Conservation (phyloP, 2,888 invertebrate genomes). For the Diaprepes abbreviatus region DNA sequence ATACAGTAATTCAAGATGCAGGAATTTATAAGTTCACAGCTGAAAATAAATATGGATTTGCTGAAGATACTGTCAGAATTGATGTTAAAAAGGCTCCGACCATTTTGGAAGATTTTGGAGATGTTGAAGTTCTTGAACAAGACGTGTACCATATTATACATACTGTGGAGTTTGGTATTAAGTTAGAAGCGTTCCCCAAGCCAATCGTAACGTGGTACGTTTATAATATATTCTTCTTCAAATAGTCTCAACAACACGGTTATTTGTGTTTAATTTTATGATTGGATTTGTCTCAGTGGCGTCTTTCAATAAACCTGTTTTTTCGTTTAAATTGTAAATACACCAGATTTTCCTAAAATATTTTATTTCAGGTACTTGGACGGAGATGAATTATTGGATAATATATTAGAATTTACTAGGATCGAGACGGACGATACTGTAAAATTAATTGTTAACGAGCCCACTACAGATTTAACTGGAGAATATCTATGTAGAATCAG, state of each 20-base stretch:
- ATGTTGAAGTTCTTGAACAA: slow-evolving; percentile 45
- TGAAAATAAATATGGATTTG: slow-evolving; percentile 38
- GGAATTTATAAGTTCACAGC: slow-evolving; percentile 43
- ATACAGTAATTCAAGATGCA: slow-evolving; percentile 41
- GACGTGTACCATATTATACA: slow-evolving; percentile 49
- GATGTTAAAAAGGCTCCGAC: slow-evolving; percentile 48
- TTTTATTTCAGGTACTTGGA: slow-evolving; percentile 41
- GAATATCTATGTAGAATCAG: slow-evolving; percentile 42
- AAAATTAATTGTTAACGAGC: slow-evolving; percentile 46
- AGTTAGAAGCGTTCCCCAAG: slow-evolving; percentile 43
- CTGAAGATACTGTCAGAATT: slow-evolving; percentile 43
- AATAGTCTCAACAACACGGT: too few species aligned
- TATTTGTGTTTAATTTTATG: too few species aligned
- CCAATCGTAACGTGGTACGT: slow-evolving; percentile 45
- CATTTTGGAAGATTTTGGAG: slow-evolving; percentile 42
- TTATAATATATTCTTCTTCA: too few species aligned
- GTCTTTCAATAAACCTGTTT: too few species aligned
- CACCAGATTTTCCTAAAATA: too few species aligned
- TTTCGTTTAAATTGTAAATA: too few species aligned
- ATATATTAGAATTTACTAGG: slow-evolving; percentile 34
- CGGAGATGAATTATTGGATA: slow-evolving; percentile 38
- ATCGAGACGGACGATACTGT: slow-evolving; percentile 40
- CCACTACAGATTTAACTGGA: slow-evolving; percentile 48
- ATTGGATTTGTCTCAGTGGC: too few species aligned
- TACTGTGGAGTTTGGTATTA: slow-evolving; percentile 41